Conservation (phyloP, 2,113 vertebrate genomes). For the Phalacrocorax pelagicus region DNA sequence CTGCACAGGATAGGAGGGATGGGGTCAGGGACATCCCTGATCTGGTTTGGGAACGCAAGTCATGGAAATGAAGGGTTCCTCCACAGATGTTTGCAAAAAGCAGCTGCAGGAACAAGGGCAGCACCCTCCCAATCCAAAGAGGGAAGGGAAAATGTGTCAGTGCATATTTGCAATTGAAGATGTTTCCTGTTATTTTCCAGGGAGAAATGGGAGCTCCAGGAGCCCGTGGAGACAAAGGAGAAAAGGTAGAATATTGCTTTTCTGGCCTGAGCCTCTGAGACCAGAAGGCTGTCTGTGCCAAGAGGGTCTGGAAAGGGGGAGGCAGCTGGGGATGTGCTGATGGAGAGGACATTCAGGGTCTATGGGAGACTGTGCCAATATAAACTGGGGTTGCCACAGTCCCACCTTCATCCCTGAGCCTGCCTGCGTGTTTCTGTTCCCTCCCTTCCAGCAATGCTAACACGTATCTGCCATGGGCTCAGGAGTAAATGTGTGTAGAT, state of each 20-base stretch:
- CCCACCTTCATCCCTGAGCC: background rate
- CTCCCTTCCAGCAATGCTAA: background rate
- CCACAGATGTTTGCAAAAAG: background rate
- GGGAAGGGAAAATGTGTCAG: background rate
- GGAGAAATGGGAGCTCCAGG: slow-evolving; percentile 62
- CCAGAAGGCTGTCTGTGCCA: background rate
- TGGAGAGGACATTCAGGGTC: background rate
- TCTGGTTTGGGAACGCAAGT: background rate
- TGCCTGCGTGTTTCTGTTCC: background rate
- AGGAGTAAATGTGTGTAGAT: background rate
- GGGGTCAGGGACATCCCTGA: background rate
- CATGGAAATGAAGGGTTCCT: background rate
- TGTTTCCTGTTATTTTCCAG: background rate
- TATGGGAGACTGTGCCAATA: rapidly evolving
- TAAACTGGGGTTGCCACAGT: background rate
- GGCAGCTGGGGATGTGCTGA: rapidly evolving
- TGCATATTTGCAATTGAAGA: background rate
- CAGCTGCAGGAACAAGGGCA: rapidly evolving
- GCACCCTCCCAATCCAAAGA: background rate
- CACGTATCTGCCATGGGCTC: rapidly evolving
- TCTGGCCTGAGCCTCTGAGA: background rate
- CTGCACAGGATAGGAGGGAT: rapidly evolving
- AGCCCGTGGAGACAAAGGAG: slow-evolving; percentile 48
- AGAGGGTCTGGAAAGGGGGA: background rate
- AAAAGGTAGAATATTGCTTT: slow-evolving; percentile 14